Conservation (phyloP, 2,888 invertebrate species). For the Tridacna gigas region DNA sequence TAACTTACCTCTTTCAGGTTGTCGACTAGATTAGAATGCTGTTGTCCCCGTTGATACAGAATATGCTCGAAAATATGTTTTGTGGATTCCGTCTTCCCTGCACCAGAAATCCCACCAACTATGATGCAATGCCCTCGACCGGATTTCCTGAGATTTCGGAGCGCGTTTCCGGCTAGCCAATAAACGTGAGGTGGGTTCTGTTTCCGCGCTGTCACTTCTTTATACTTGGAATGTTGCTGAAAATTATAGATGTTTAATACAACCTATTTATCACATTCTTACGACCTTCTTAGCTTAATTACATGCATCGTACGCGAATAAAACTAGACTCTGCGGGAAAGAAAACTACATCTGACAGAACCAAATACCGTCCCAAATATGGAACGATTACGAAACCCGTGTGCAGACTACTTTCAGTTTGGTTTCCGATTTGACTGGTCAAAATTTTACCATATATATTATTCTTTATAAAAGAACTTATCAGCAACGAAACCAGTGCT, state of each 20-base stretch:
- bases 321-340: no score
- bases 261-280: no score
- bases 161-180: slow-evolving; percentile 25
- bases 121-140: slow-evolving; percentile 71
- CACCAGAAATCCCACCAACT: slow-evolving; percentile 78
- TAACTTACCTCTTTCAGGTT: slow-evolving; percentile 69
- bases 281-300: no score
- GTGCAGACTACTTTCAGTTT: no score
- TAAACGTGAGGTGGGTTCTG: slow-evolving; percentile 27
- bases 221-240: slow-evolving; percentile 13
- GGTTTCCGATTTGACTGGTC: no score
- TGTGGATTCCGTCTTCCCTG: slow-evolving; percentile 79
- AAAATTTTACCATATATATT: neutral
- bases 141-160: slow-evolving; percentile 24
- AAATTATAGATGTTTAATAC: neutral
- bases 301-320: no score
- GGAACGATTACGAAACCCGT: no score
- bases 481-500: no score
- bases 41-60: slow-evolving; percentile 60
- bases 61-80: slow-evolving; percentile 77
- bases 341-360: no score
- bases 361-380: no score
- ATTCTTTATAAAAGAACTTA: no score
- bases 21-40: slow-evolving; percentile 66
- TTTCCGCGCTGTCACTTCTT: neutral